A percentile compares a stretch with the other conserved stretches of the same genome.
Conservation (phyloP, 2,797 vertebrate species). For the Margarornis squamiger region DNA sequence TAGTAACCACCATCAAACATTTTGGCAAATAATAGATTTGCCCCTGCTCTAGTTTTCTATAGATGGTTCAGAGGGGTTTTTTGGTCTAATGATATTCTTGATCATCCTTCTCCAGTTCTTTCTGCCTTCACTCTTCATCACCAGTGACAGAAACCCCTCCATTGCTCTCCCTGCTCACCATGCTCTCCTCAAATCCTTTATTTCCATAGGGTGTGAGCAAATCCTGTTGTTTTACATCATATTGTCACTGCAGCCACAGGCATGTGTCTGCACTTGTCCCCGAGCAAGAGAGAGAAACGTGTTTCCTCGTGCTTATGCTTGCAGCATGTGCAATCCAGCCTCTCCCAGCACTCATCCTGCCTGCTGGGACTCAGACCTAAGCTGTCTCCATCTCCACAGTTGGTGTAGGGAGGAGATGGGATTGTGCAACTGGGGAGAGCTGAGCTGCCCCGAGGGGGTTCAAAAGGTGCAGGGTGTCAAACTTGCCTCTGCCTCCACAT, state of each 20-base stretch:
- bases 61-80: not conserved
- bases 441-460: fast-evolving
- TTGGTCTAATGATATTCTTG: not conserved
- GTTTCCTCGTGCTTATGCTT: not conserved
- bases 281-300: not conserved
- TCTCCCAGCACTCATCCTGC: not conserved
- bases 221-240: not conserved
- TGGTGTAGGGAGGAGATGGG: not conserved
- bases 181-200: not conserved
- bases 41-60: not conserved
- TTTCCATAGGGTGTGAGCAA: not conserved
- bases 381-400: fast-evolving
- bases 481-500: not conserved
- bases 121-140: not conserved
- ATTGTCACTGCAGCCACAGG: not conserved
- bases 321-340: not conserved
- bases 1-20: not conserved
- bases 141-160: fast-evolving
- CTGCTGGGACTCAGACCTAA: not conserved
- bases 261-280: not conserved
- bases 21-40: not conserved
- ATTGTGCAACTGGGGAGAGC: fast-evolving
- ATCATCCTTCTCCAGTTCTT: not conserved
- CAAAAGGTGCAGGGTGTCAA: not conserved
- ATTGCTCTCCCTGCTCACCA: not conserved